Percentiles rank a stretch among this genome's conserved stretches.
These are phyloP conservation scores for Cryptosula pallasiana DNA, from an alignment of 2,888 invertebrate species.

Conservation along the genomic window DNA sequence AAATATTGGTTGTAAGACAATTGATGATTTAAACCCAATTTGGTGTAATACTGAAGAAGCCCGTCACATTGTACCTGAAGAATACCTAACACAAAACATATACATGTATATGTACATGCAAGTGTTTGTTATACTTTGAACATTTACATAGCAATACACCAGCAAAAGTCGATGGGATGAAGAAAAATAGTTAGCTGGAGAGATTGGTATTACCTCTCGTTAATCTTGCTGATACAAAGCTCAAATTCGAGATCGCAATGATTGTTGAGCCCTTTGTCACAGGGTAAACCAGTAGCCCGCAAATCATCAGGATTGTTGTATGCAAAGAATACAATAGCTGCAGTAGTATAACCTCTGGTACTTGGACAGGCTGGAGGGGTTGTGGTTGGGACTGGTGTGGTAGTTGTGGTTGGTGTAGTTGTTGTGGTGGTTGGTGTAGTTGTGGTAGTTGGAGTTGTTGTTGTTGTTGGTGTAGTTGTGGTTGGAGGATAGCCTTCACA, in stretches of 20 bases:
- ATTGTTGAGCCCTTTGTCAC: neutral
- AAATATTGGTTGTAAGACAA: no score
- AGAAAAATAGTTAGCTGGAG: no score
- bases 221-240: neutral
- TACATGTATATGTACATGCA: no score
- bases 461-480: neutral
- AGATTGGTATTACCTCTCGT: slow-evolving; percentile 2
- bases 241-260: slow-evolving; percentile 4
- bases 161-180: no score
- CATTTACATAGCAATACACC: no score
- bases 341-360: neutral
- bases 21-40: no score
- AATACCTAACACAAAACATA: no score
- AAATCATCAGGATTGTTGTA: neutral
- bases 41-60: no score
- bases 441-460: neutral
- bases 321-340: neutral
- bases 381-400: neutral
- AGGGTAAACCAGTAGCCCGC: neutral
- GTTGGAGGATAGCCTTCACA: neutral
- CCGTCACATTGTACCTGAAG: no score
- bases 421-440: slow-evolving; percentile 7
- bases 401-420: neutral
- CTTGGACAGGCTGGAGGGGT: neutral
- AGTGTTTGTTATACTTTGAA: no score